Evolutionary conservation across 2,113 vertebrate genomes (phyloP).

Genomic region (Oryzias javanicus): DNA sequence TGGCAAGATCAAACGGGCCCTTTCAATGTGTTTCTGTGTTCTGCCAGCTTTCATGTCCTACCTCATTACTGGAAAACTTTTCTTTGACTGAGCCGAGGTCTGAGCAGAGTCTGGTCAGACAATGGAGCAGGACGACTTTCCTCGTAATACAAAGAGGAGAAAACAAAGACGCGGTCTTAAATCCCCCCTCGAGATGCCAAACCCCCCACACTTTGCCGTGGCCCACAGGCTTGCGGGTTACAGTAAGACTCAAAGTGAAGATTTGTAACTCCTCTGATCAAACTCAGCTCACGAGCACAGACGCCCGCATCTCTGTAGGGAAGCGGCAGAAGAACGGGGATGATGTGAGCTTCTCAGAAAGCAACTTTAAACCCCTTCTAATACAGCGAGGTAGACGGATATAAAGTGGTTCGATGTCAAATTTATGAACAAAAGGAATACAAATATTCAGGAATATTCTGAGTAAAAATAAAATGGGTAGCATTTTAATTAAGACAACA

Average conservation of each 20-base stretch:
- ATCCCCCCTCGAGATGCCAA: conserved; percentile 71
- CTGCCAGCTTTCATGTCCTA: conserved; percentile 73
- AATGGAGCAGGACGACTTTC: conserved; percentile 74
- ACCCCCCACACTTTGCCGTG: conserved; percentile 46
- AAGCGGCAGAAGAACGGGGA: conserved; percentile 20
- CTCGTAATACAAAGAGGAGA: conserved; percentile 61
- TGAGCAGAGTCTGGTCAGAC: conserved; percentile 68
- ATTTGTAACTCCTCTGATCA: conserved; percentile 75
- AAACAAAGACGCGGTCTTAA: conserved; percentile 78
- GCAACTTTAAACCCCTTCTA: conserved; percentile 33
- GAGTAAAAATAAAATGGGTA: background rate
- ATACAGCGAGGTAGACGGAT: background rate
- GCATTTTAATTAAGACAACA: conserved; percentile 33
- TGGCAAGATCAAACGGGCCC: conserved; percentile 73
- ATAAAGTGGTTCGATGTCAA: conserved; percentile 15
- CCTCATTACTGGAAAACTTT: conserved; percentile 77
- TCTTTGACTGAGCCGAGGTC: conserved; percentile 74
- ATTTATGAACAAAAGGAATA: background rate
- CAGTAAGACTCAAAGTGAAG: conserved; percentile 72
- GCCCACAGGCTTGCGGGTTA: conserved; percentile 62
- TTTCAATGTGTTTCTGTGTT: conserved; percentile 68
- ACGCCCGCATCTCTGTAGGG: conserved; percentile 59
- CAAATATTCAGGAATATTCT: background rate
- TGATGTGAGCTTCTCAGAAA: conserved; percentile 41
- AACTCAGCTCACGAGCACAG: conserved; percentile 64